Conservation (phyloP, 2,797 vertebrate genomes). For the Pogoniulus pusillus region DNA sequence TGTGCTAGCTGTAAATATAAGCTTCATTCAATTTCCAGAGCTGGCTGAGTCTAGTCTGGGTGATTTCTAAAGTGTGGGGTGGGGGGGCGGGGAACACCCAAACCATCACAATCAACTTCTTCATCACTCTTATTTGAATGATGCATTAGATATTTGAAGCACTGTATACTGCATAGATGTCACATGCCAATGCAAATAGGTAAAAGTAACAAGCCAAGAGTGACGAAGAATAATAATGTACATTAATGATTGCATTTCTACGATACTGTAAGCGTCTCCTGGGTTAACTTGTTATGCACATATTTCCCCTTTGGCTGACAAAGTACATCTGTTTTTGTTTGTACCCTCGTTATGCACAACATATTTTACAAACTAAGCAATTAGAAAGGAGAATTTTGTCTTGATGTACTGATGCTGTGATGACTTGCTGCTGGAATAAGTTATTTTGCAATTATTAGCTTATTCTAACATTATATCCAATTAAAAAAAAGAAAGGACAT, state of each 20-base stretch:
- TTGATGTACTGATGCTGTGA: not conserved
- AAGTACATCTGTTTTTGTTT: conserved; percentile 57
- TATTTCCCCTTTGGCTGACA: conserved; percentile 50
- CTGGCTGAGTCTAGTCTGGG: no score
- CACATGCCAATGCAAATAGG: not conserved
- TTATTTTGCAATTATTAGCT: conserved; percentile 45
- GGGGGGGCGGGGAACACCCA: no score
- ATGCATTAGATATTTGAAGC: not conserved
- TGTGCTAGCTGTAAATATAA: no score
- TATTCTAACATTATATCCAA: conserved; percentile 17
- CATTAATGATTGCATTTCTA: conserved; percentile 7
- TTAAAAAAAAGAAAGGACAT: not conserved
- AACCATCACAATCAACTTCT: no score
- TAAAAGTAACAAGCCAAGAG: not conserved
- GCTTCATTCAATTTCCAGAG: no score
- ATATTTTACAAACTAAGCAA: conserved; percentile 54
- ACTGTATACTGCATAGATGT: not conserved
- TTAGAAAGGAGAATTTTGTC: conserved; percentile 38
- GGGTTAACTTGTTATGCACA: conserved; percentile 28
- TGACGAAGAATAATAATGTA: conserved; percentile 26
- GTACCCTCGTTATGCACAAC: conserved; percentile 5
- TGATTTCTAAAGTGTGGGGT: no score
- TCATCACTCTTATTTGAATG: not conserved
- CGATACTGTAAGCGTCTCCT: conserved; percentile 16
- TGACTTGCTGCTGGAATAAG: conserved; percentile 31